Evolutionary conservation across 2,888 invertebrate species (phyloP).

Genomic region (Drosophila meridionalis): DNA sequence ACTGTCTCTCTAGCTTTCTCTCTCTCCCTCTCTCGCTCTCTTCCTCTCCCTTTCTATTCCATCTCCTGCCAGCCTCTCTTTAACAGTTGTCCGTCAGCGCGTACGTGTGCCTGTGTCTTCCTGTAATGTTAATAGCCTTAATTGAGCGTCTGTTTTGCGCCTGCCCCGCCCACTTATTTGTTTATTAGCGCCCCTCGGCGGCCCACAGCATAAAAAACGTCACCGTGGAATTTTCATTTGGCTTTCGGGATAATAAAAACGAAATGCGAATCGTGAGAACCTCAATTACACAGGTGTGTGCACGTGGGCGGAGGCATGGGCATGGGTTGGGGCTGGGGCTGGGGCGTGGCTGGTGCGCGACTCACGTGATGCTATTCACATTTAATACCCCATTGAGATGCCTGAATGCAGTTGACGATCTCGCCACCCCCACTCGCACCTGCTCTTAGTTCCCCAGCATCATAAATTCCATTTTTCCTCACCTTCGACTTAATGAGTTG

Average conservation of each 20-base stretch:
- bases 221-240: conserved; percentile 79
- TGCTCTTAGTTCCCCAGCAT: conserved; percentile 26
- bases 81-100: conserved; percentile 28
- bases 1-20: conserved; percentile 18
- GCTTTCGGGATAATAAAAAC: conserved; percentile 72
- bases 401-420: conserved; percentile 56
- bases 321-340: conserved; percentile 1
- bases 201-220: conserved; percentile 56
- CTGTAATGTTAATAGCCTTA: conserved; percentile 78
- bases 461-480: conserved; percentile 44
- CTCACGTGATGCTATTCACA: conserved; percentile 28
- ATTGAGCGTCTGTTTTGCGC: conserved; percentile 73
- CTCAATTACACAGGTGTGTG: conserved; percentile 50
- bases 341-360: conserved; percentile 25
- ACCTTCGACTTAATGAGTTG: conserved; percentile 55
- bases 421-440: not conserved
- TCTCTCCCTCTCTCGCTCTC: not conserved
- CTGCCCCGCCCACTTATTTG: conserved; percentile 77
- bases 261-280: conserved; percentile 51
- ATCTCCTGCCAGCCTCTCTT: not conserved
- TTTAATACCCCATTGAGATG: conserved; percentile 55
- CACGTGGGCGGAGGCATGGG: conserved; percentile 1
- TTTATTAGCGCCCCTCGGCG: conserved; percentile 68
- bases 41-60: conserved; percentile 5
- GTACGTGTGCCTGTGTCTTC: conserved; percentile 43